Conservation (phyloP, 92 coral and sea anemone species). For the Nematostella vectensis region DNA sequence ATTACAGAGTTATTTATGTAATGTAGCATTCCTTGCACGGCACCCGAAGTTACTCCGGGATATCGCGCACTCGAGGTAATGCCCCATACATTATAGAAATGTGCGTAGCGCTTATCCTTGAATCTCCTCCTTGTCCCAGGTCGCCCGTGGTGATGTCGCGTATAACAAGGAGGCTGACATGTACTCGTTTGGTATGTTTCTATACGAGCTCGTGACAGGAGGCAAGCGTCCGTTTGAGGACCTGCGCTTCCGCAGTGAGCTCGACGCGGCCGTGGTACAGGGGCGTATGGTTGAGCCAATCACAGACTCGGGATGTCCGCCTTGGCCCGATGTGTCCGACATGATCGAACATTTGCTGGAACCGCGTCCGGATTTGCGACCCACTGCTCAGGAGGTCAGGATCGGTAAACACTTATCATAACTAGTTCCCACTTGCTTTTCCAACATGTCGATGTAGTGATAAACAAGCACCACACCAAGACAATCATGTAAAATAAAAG, state of each 20-base stretch:
- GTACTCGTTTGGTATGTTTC: conserved; percentile 93
- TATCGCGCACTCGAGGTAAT: conserved; percentile 97
- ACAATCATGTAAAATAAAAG: no score
- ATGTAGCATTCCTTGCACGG: no score
- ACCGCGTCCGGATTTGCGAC: conserved; percentile 63
- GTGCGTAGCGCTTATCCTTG: no score
- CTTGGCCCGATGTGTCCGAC: conserved; percentile 96
- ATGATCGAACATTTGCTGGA: conserved; percentile 75
- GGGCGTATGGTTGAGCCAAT: conserved; percentile 92
- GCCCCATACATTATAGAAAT: no score
- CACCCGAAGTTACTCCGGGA: conserved; percentile 92
- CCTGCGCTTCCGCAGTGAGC: conserved; percentile 78
- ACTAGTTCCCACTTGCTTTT: no score
- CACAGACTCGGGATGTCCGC: conserved; percentile 62
- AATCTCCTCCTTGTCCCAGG: conserved; percentile 10
- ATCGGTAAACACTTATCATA: background rate
- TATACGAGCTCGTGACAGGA: conserved; percentile 91
- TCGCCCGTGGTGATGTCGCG: conserved; percentile 81
- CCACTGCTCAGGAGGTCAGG: conserved; percentile 87
- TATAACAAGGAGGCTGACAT: conserved; percentile 87
- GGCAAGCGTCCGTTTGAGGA: conserved; percentile 91
- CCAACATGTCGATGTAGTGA: no score
- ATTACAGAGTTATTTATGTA: no score
- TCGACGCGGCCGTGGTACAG: conserved; percentile 87
- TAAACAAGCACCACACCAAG: no score